Base-by-base conservation (phyloP, 2,113 vertebrate genomes). In the Pseudorasbora parva region DNA sequence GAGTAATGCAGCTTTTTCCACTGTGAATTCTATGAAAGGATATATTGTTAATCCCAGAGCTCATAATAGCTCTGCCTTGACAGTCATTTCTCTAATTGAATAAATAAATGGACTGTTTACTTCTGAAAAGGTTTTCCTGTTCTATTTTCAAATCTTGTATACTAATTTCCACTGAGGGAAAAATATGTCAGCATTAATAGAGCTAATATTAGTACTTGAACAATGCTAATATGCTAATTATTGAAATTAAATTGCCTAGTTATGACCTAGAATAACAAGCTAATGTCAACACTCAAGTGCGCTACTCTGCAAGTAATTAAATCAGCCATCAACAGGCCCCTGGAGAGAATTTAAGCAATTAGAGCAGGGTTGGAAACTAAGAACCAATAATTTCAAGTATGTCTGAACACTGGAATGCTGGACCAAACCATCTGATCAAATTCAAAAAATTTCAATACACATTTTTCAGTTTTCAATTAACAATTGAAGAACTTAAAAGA, bases 181-280 rank as follows among this genome's bases (percentile, higher is more conserved):
- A 25, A 74, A 27, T 3, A 74, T 0, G 14, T 17, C 14, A 47
- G 5, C 23, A 45, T 78, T 19, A 47, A 25, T n/a, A 47, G 23
- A 78, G 41, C 57, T 45, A 62, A 27, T 45, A 41, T 62, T 45
- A 78, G 57, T 78, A 62, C 12, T 45, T 62, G n/a, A 62, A 78
- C 62, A 8, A 78, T 43, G 76, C 37, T 27, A 62, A 78, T 60
- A 78, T 43, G 76, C 37, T 27, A 62, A 78, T 60, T 59, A 59
- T 23, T 60, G 5, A 45, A 78, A 78, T 76, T n/a, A 78, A 78
- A 59, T 25, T 78, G 76, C 23, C n/a, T 7, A 25, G n/a, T 25
- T 57, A 41, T 1, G 15, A 37, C 21, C 56, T 17, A 43, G n/a
- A 78, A 78, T 62, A 27, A 62, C 57, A 62, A 78, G 76, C 57